phyloP scores from a whole-genome alignment of 2,888 invertebrate genomes.

The Anodontia alba region DNA sequence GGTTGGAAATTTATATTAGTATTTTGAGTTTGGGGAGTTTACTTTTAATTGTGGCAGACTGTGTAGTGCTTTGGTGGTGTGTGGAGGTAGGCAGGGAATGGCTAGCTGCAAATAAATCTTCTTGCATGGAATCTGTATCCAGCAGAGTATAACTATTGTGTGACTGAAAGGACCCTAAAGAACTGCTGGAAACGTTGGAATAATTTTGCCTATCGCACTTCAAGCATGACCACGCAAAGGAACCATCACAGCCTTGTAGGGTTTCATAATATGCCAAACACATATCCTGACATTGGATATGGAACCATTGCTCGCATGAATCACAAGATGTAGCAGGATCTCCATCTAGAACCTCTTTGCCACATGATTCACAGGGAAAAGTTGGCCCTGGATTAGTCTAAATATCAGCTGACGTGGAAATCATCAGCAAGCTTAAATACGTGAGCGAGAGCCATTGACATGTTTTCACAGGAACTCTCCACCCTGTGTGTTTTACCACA shows the following conservation, averaged over 20 bases:
- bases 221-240: too few species aligned
- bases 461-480: background rate
- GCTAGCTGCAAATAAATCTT: background rate
- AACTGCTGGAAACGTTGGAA: too few species aligned
- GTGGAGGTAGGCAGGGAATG: background rate
- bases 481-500: background rate
- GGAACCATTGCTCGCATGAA: too few species aligned
- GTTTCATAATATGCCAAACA: too few species aligned
- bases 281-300: too few species aligned
- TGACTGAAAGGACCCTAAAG: too few species aligned
- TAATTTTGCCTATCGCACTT: too few species aligned
- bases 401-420: background rate
- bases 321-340: too few species aligned
- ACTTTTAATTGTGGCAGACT: background rate
- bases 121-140: background rate
- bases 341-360: too few species aligned
- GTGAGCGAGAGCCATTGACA: background rate
- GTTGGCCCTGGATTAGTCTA: background rate
- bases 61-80: background rate
- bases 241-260: too few species aligned
- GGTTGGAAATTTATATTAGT: background rate
- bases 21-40: too few species aligned
- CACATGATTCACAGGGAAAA: background rate
- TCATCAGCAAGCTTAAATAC: background rate
- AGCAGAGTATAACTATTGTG: background rate